phyloP scores from a whole-genome alignment of 2,888 invertebrate species.

The Cheilosia grossa region DNA sequence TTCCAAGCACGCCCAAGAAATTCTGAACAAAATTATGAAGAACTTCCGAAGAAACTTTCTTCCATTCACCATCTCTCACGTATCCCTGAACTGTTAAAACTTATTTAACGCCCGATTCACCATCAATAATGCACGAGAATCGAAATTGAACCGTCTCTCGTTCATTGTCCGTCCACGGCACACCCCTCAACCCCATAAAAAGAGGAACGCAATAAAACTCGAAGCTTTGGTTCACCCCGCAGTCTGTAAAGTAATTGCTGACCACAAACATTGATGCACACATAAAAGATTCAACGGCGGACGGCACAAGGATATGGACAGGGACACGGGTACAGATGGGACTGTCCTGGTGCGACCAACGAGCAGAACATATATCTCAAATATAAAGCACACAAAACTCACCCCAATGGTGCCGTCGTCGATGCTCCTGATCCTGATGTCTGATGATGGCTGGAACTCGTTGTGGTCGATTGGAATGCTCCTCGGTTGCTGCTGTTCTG shows the following conservation, averaged over 20 bases:
- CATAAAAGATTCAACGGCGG: slow-evolving; percentile 67
- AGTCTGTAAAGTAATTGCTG: slow-evolving; percentile 65
- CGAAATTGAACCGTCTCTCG: slow-evolving; percentile 52
- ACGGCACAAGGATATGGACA: slow-evolving; percentile 11
- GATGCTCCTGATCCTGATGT: slow-evolving; percentile 54
- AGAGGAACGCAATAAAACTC: slow-evolving; percentile 53
- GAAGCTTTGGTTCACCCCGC: slow-evolving; percentile 27
- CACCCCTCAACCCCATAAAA: slow-evolving; percentile 48
- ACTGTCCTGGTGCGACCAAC: too few species aligned
- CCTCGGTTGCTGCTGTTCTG: slow-evolving; percentile 37
- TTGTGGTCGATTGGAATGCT: slow-evolving; percentile 65
- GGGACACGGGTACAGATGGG: slow-evolving; percentile 16
- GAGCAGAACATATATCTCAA: slow-evolving; percentile 12
- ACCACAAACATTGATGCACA: slow-evolving; percentile 64
- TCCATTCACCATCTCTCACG: slow-evolving; percentile 3
- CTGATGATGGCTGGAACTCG: slow-evolving; percentile 61
- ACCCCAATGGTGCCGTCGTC: slow-evolving; percentile 57
- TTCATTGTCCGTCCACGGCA: slow-evolving; percentile 34
- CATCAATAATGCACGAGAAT: slow-evolving; percentile 62
- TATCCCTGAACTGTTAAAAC: slow-evolving; percentile 29
- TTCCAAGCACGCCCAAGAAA: neutral
- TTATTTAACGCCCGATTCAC: slow-evolving; percentile 53
- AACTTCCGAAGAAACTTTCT: slow-evolving; percentile 9
- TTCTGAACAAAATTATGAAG: slow-evolving; percentile 4
- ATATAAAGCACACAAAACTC: slow-evolving; percentile 58